Evolutionary conservation across 2,797 vertebrate species (phyloP).

Genomic region (Oryzias sinensis): DNA sequence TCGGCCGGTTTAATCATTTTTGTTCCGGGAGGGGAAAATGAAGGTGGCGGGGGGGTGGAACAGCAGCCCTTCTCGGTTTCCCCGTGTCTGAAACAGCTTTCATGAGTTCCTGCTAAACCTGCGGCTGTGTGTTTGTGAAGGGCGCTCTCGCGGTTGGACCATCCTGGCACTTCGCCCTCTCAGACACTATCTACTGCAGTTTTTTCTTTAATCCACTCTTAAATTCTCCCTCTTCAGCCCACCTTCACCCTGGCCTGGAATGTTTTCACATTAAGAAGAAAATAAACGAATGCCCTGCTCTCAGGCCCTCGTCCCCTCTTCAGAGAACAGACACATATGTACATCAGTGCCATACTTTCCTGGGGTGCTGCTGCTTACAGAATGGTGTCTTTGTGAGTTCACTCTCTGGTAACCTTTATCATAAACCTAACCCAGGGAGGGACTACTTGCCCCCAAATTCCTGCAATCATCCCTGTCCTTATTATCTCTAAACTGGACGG

Average conservation of each 20-base stretch:
- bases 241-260: constrained; percentile 60
- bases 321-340: constrained; percentile 45
- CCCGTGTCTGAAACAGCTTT: constrained; percentile 77
- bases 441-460: constrained; percentile 16
- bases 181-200: constrained; percentile 41
- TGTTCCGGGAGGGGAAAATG: constrained; percentile 69
- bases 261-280: constrained; percentile 74
- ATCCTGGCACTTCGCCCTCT: constrained; percentile 48
- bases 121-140: constrained; percentile 68
- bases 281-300: constrained; percentile 37
- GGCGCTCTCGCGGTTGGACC: constrained; percentile 47
- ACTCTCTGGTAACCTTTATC: constrained; percentile 37
- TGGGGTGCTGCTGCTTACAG: constrained; percentile 65
- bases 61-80: constrained; percentile 70
- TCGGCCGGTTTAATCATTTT: constrained; percentile 72
- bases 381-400: constrained; percentile 73
- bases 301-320: constrained; percentile 14
- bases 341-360: constrained; percentile 69
- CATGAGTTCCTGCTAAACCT: constrained; percentile 72
- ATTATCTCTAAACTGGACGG: no score
- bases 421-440: no score
- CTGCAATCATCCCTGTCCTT: constrained; percentile 9
- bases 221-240: constrained; percentile 35
- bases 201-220: constrained; percentile 40
- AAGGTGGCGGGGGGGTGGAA: constrained; percentile 43